phyloP scores from a whole-genome alignment of 2,888 invertebrate genomes.

The Himalopsyche japonica region DNA sequence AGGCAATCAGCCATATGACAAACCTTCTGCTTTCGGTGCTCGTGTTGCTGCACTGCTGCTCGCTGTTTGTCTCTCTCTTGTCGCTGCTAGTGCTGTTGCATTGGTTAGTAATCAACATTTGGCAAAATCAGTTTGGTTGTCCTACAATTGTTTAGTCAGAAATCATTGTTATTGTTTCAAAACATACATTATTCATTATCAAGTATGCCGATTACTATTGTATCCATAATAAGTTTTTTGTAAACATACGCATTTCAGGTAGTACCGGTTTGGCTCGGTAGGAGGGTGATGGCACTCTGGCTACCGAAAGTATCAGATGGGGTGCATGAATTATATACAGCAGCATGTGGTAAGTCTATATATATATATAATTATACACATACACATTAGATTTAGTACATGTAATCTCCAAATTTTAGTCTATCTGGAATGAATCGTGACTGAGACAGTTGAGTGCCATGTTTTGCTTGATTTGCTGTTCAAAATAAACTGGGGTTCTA shows the following conservation, averaged over 20 bases:
- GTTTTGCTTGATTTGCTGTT: no score
- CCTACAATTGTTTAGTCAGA: no score
- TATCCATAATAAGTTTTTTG: no score
- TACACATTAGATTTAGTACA: no score
- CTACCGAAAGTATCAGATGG: slow-evolving; percentile 64
- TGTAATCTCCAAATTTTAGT: no score
- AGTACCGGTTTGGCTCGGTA: slow-evolving; percentile 88
- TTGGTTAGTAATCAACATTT: slow-evolving; percentile 53
- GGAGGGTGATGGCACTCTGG: slow-evolving; percentile 87
- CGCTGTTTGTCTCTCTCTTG: slow-evolving; percentile 82
- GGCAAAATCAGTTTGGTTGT: no score
- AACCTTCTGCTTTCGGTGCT: slow-evolving; percentile 79
- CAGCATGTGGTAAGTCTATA: slow-evolving; percentile 71
- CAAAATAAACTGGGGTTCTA: no score
- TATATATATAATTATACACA: not conserved
- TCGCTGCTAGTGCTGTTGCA: slow-evolving; percentile 80
- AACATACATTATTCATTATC: no score
- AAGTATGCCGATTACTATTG: no score
- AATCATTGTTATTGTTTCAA: no score
- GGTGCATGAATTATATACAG: slow-evolving; percentile 95
- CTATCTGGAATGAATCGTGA: no score
- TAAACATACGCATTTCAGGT: slow-evolving; percentile 50
- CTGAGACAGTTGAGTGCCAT: no score
- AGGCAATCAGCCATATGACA: slow-evolving; percentile 88
- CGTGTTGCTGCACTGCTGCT: slow-evolving; percentile 68